Base-by-base conservation (phyloP, 2,113 vertebrate species). In the Lagopus leucura region DNA sequence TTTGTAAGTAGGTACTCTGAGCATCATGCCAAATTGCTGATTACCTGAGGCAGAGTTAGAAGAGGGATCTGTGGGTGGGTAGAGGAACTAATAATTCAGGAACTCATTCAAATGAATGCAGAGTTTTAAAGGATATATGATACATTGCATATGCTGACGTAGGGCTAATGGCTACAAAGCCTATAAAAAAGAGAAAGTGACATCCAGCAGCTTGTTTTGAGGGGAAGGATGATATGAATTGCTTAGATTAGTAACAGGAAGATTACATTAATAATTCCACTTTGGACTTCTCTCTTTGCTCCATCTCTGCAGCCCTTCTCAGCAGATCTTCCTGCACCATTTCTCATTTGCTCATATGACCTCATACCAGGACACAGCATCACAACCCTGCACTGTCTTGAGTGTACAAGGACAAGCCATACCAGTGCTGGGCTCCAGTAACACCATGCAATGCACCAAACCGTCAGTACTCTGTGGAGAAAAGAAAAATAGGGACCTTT, bases 21-120 rank as follows among this genome's bases (percentile, higher is more conserved):
- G 84, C 14, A 18, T 82, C 78, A 40, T 77, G 86, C 60, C 83
- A 81, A 96, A 95, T 93, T 90, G 60, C 61, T 90, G 90, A 86
- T 95, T 95, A 94, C 77, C 82, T 97, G 92, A n/a, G 57, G 58
- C 2, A 8, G 47, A 52, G 47, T 70, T 50, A 91, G 71, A 18
- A 79, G 82, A 86, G 65, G 65, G 64, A 81, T 72, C 4, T 1
- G 73, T 72, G 93, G 74, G 94, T 88, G 76, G 69, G 76, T 67
- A 79, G 60, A 96, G 89, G 91, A 96, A 95, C 82, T 93, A 94
- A 95, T 96, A 97, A 97, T 66, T 96, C 93, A 96, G 92, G 89
- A 81, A 69, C 58, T 91, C 78, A 40, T 91, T 79, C 94, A 92
- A 94, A 94, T 94, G 79, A 79, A 88, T 60, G 90, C 43, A 78